Evolutionary conservation across 2,797 vertebrate genomes (phyloP).

Genomic region (Peromyscus aztecus): DNA sequence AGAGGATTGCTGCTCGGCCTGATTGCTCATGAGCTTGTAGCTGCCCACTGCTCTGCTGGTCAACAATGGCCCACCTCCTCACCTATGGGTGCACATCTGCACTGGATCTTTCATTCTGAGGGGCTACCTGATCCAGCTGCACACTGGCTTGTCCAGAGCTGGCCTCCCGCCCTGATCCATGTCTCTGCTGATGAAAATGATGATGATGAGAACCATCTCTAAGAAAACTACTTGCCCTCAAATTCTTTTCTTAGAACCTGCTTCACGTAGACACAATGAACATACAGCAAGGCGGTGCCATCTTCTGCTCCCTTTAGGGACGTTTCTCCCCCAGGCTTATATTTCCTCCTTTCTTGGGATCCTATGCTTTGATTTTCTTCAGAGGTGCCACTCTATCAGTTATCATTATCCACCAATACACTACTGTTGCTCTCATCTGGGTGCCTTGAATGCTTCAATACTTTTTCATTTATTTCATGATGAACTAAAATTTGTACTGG

Average conservation of each 20-base stretch:
- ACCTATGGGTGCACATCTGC: fast-evolving
- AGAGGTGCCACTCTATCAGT: neutral
- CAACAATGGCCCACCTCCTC: too few species aligned
- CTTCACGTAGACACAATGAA: neutral
- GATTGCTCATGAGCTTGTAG: neutral
- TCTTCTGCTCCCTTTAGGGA: neutral
- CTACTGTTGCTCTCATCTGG: neutral
- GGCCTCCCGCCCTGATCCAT: neutral
- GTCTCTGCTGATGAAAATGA: neutral
- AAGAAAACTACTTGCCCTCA: neutral
- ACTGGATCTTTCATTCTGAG: too few species aligned
- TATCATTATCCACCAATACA: neutral
- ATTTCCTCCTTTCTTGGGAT: neutral
- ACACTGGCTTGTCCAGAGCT: neutral
- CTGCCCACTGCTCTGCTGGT: neutral
- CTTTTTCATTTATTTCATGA: neutral
- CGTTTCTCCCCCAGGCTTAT: neutral
- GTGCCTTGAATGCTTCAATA: neutral
- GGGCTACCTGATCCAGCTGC: neutral
- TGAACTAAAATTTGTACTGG: neutral
- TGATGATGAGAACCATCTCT: neutral
- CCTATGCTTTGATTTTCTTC: neutral
- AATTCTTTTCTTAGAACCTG: neutral
- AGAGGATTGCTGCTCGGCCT: neutral
- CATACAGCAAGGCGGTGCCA: neutral